Evolutionary conservation across 2,888 invertebrate genomes (phyloP), one percentile per base, ranked within the genome.

Genomic region (Amphipoea lucens): DNA sequence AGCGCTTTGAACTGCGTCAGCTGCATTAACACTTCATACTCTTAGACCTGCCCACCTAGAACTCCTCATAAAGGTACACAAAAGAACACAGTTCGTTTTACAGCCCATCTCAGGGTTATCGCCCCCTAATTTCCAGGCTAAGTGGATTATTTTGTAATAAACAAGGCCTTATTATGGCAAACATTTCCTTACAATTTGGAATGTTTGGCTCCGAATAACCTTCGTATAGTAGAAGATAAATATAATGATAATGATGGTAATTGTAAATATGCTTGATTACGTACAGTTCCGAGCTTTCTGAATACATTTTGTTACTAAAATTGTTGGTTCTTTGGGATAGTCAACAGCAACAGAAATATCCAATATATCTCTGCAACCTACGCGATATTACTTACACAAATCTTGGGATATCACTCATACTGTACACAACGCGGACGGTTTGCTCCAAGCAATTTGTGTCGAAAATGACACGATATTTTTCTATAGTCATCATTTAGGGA

Each of bases 401-500:
- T 85, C 70, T 81, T 66, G 72, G 57, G 48, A 54, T 70, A 85
- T 84, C 75, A 78, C 36, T 84, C 84, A 84, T 65, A 72, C 57
- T 9, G 62, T 17, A 71, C n/a, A 17, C 40, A 62, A 42, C 42
- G 65, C 81, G 71, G 62, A 51, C 42, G 57, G 29, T 70, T 63
- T 73, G 23, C 74, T 71, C 63, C 40, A 40, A 82, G 82, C 82
- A 73, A 84, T 84, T 79, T 82, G 57, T 57, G 82, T 70, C 85
- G 78, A 74, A 69, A 72, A 75, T 75, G 72, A 84, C 78, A 75
- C 65, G 74, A 82, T 82, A 73, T 57, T 74, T 84, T 65, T 69
- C 71, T 74, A 73, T 85, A 85, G 66, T 81, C 73, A 85, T 85
- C 82, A 40, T 72, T 84, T 75, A 82, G 68, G 67, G 65, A 85